A percentile compares a stretch with the other conserved stretches of the same genome.
phyloP scores from a whole-genome alignment of 2,888 invertebrate species.

The Caenorhabditis japonica region DNA sequence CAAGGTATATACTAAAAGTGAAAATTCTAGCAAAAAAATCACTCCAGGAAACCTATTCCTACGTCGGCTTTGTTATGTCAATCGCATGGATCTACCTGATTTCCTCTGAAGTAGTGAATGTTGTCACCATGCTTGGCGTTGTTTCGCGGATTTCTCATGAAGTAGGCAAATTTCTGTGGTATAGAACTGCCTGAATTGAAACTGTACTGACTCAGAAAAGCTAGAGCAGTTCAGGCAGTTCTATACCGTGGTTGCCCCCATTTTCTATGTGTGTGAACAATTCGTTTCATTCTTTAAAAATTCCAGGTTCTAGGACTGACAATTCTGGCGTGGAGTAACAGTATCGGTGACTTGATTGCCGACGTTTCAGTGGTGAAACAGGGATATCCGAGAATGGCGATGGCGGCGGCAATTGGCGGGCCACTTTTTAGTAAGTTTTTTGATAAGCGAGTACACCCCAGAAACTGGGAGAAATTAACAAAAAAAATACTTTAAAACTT shows the following conservation, averaged over 20 bases:
- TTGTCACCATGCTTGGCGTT: constrained; percentile 81
- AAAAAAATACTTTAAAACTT: too few relatives aligned
- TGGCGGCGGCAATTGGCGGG: constrained; percentile 84
- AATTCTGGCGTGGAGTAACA: constrained; percentile 83
- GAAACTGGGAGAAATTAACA: too few relatives aligned
- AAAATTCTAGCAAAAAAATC: too few relatives aligned
- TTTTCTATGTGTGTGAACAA: too few relatives aligned
- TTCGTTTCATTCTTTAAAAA: too few relatives aligned
- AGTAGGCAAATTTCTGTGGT: too few relatives aligned
- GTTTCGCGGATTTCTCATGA: constrained; percentile 78
- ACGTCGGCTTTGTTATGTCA: constrained; percentile 81
- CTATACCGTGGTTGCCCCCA: too few relatives aligned
- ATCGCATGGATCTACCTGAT: constrained; percentile 82
- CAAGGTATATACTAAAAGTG: constrained; percentile 44
- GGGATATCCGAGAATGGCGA: constrained; percentile 83
- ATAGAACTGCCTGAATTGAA: too few relatives aligned
- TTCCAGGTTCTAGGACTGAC: constrained; percentile 82
- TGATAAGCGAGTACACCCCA: too few relatives aligned
- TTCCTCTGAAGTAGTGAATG: constrained; percentile 82
- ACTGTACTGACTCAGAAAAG: not conserved
- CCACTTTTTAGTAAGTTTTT: constrained; percentile 82
- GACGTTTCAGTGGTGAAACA: constrained; percentile 82
- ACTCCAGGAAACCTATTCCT: constrained; percentile 72
- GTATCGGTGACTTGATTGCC: constrained; percentile 82
- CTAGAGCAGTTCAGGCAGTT: constrained; percentile 2